Evolutionary conservation across 2,113 vertebrate species (phyloP).

Genomic region (Arenaria interpres): DNA sequence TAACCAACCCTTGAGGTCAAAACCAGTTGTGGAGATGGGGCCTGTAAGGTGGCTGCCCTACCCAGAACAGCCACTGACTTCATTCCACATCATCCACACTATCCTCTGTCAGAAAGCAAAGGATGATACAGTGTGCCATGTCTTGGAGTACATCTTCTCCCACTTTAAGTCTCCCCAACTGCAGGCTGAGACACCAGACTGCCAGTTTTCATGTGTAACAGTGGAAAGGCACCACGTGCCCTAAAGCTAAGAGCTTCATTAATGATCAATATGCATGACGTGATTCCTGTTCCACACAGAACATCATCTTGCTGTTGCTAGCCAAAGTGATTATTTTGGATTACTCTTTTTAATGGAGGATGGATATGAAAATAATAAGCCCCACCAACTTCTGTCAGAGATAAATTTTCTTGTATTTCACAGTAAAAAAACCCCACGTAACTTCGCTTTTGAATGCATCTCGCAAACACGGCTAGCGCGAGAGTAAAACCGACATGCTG

Average conservation of each 20-base stretch:
- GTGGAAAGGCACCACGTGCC: not conserved
- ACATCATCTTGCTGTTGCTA: not conserved
- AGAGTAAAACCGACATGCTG: conserved; percentile 30
- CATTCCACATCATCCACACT: not conserved
- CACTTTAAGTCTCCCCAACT: not conserved
- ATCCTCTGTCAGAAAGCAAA: not conserved
- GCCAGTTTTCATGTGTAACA: not conserved
- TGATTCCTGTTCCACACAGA: not conserved
- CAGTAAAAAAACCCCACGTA: not conserved
- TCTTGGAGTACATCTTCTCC: not conserved
- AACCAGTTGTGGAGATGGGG: not conserved
- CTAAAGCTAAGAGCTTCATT: not conserved
- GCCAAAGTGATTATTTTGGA: not conserved
- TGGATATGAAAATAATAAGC: not conserved
- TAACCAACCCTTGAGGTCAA: not conserved
- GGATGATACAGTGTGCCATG: not conserved
- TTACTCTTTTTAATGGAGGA: not conserved
- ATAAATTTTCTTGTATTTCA: not conserved
- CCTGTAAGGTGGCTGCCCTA: not conserved
- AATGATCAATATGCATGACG: not conserved
- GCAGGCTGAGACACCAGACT: not conserved
- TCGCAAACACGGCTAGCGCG: not conserved
- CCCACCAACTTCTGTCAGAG: not conserved
- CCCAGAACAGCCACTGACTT: not conserved
- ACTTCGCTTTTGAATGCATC: not conserved